Base-by-base conservation (phyloP, 2,797 vertebrate genomes). In the Gymnoscopelus braueri region DNA sequence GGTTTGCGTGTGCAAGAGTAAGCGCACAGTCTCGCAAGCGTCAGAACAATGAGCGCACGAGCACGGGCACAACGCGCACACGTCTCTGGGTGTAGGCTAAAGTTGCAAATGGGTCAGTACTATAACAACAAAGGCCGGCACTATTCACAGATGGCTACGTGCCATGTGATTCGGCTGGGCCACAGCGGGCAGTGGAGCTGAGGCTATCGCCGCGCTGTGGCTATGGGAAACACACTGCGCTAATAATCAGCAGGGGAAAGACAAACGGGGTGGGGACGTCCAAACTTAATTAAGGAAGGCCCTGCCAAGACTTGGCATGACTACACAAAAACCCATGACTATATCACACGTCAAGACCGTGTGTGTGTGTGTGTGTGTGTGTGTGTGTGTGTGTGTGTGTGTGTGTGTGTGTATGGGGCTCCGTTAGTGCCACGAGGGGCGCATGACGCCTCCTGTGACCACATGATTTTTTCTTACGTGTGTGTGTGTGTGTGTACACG, bases 191-290 rank as follows among this genome's bases (percentile, higher is more conserved):
- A 55, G 61, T 12, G 9, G 49, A 13, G 69, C 24, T 50, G 53
- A 60, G 39, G 55, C 58, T 75, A 70, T 62, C 39, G 9, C 7
- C 39, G 51, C 13, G 67, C 24, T 39, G 53, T 57, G 39, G 55
- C 60, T 75, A 68, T 62, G 63, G 75, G 80, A 84, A 89, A 79
- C 72, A 56, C 63, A 65, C 29, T 54, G 78, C 54, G 71, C 69
- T 78, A 69, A 79, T 74, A 85, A 77, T 77, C 77, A 71, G 67
- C 76, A 50, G 69, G 75, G 71, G 50, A 51, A 76, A 81, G 72
- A 82, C 63, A 80, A 90, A 87, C 72, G 87, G 88, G 90, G 88
- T 74, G 86, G 88, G 82, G 89, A 83, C 75, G 85, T 82, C 85
- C 73, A 59, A 82, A 83, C 79, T n/a, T 86, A 82, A 91, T 87